phyloP scores from a whole-genome alignment of 2,797 vertebrate genomes.

The Dermochelys coriacea region DNA sequence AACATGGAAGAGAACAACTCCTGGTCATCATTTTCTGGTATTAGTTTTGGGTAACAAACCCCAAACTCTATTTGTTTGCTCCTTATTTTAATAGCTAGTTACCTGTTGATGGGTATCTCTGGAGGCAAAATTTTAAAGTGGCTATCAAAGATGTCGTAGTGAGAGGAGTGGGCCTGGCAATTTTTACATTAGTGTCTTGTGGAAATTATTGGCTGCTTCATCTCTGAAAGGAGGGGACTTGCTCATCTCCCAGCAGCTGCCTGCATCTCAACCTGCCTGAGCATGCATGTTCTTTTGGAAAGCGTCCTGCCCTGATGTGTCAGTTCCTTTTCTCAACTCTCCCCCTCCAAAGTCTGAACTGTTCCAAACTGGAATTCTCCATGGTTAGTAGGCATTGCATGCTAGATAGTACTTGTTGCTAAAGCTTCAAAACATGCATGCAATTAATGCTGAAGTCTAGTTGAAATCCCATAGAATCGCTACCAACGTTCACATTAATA shows the following conservation, averaged over 20 bases:
- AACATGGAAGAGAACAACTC: not conserved
- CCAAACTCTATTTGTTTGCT: conserved; percentile 7
- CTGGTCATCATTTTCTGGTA: not conserved
- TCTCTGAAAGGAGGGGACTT: conserved; percentile 58
- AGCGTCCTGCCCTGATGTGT: conserved; percentile 45
- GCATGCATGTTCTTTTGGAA: conserved; percentile 62
- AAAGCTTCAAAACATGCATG: conserved; percentile 3
- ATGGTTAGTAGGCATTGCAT: not conserved
- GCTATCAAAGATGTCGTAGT: conserved; percentile 57
- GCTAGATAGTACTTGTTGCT: not conserved
- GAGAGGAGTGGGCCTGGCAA: conserved; percentile 40
- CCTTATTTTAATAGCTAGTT: not conserved
- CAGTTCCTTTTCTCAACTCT: conserved; percentile 45
- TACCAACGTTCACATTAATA: not conserved
- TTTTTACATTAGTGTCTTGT: conserved; percentile 40
- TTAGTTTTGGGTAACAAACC: conserved; percentile 13
- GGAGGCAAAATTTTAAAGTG: conserved; percentile 45
- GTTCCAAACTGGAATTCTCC: conserved; percentile 44
- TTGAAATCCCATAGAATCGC: not conserved
- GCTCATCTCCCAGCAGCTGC: conserved; percentile 60
- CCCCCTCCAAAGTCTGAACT: not conserved
- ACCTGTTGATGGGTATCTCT: conserved; percentile 54
- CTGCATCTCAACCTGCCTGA: conserved; percentile 68
- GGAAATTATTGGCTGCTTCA: not conserved
- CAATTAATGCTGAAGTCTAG: not conserved